A percentile compares a stretch with the other conserved stretches of the same genome.
These are phyloP conservation scores for Vandiemenella viatica DNA, from an alignment of 2,888 invertebrate species.

Conservation along the genomic window DNA sequence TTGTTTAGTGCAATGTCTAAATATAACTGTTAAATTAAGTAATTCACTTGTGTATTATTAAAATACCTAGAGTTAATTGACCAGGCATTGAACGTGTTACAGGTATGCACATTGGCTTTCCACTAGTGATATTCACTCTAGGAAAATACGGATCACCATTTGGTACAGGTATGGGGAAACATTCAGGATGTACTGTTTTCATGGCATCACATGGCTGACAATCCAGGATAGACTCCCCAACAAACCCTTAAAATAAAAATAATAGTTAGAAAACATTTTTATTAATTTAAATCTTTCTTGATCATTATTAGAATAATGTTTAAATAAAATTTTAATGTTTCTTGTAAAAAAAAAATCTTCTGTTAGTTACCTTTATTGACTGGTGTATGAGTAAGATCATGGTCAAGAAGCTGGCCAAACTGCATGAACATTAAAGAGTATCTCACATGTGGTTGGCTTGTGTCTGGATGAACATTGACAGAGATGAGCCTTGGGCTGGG, in stretches of 20 bases:
- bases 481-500: constrained; percentile 34
- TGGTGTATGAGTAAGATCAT: constrained; percentile 39
- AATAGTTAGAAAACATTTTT: background rate
- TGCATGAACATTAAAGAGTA: constrained; percentile 39
- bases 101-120: constrained; percentile 33
- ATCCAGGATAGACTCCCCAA: constrained; percentile 30
- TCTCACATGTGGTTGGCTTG: constrained; percentile 29
- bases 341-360: background rate
- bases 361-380: constrained; percentile 28
- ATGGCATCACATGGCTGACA: constrained; percentile 34
- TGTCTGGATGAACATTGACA: constrained; percentile 31
- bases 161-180: constrained; percentile 36
- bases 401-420: constrained; percentile 38
- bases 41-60: background rate
- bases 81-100: constrained; percentile 32
- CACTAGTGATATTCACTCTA: constrained; percentile 27
- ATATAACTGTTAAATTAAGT: background rate
- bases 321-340: background rate
- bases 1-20: no score
- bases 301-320: background rate
- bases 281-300: background rate
- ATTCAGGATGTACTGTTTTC: constrained; percentile 33
- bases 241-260: constrained; percentile 21
- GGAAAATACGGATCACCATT: constrained; percentile 35
- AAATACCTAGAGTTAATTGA: constrained; percentile 33